These are phyloP conservation scores for Phaedon cochleariae DNA, from an alignment of 2,888 invertebrate genomes.

Conservation along the genomic window DNA sequence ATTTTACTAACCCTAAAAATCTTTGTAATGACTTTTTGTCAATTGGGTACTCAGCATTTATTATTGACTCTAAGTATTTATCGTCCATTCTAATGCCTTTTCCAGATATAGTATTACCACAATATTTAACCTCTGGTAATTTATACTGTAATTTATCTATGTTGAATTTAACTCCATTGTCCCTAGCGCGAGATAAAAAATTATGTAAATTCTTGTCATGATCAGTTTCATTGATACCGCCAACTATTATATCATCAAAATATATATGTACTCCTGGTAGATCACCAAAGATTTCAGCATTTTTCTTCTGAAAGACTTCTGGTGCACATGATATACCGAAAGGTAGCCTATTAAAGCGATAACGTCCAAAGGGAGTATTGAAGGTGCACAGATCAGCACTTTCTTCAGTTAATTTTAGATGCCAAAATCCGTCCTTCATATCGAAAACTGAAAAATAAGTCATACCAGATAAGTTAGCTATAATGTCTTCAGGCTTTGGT, in stretches of 20 bases:
- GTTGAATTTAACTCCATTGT: constrained; percentile 17
- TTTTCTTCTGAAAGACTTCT: constrained; percentile 21
- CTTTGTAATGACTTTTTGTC: background rate
- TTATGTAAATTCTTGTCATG: constrained; percentile 7
- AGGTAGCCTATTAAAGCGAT: constrained; percentile 14
- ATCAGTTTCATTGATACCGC: background rate
- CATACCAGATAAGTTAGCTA: background rate
- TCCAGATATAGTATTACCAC: background rate
- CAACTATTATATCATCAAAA: constrained; percentile 21
- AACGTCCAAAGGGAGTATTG: constrained; percentile 38
- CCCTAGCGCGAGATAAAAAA: constrained; percentile 1
- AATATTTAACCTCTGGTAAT: constrained; percentile 5
- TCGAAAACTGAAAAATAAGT: background rate
- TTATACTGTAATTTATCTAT: constrained; percentile 6
- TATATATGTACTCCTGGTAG: constrained; percentile 14
- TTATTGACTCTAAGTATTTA: background rate
- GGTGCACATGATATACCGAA: constrained; percentile 16
- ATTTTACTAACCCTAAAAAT: background rate
- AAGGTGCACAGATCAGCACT: constrained; percentile 33
- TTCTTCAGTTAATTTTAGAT: background rate
- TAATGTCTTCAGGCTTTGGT: background rate
- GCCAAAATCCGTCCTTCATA: background rate
- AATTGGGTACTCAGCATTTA: background rate
- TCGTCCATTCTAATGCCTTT: background rate
- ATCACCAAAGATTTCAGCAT: constrained; percentile 20